Conservation (phyloP, 2,888 invertebrate genomes). For the Dendrolimus houi region DNA sequence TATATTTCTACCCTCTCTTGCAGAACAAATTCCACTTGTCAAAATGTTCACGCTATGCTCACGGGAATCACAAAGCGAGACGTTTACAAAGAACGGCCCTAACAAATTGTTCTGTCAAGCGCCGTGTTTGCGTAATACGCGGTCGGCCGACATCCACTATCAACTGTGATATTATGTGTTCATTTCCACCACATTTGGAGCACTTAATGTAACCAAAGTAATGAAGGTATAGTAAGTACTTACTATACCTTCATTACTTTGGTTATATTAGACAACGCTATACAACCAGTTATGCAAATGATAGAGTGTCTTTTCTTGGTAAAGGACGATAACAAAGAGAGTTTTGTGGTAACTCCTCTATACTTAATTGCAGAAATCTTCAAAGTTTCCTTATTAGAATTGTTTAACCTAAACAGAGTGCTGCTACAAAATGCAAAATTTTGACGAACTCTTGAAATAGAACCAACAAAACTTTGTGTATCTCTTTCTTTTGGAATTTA, state of each 20-base stretch:
- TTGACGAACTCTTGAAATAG: constrained; percentile 10
- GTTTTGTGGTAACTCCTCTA: constrained; percentile 25
- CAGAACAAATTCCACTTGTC: constrained; percentile 66
- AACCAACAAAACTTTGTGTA: background rate
- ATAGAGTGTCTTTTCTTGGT: background rate
- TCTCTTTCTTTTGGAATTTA: background rate
- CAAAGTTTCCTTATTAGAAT: constrained; percentile 42
- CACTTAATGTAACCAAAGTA: too few species aligned
- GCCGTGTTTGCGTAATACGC: constrained; percentile 48
- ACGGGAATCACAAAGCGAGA: constrained; percentile 63
- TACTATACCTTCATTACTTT: constrained; percentile 3
- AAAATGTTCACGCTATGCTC: constrained; percentile 66
- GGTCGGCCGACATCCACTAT: constrained; percentile 42
- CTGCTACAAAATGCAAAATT: constrained; percentile 26
- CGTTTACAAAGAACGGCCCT: constrained; percentile 62
- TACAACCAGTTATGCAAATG: background rate
- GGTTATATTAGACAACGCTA: too few species aligned
- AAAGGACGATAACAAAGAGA: background rate
- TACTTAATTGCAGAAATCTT: constrained; percentile 29
- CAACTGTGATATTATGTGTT: constrained; percentile 38
- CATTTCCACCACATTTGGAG: constrained; percentile 25
- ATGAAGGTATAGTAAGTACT: too few species aligned
- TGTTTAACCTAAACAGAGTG: constrained; percentile 30
- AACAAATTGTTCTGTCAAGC: constrained; percentile 67
- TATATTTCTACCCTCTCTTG: constrained; percentile 40